Conservation (phyloP, 2,797 vertebrate species). For the Ctenopoma kingsleyae region DNA sequence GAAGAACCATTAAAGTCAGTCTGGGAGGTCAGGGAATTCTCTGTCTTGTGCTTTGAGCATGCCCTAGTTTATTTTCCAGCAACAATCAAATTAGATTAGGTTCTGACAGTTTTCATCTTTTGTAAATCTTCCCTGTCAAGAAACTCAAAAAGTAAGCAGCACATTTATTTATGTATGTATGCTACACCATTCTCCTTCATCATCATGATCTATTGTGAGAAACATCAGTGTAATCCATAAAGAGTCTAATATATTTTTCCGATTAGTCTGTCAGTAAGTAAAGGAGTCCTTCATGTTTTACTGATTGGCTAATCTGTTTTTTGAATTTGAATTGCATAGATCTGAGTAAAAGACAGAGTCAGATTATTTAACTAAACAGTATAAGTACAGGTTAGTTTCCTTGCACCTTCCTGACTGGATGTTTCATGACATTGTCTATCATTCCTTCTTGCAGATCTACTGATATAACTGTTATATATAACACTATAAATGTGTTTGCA, state of each 20-base stretch:
- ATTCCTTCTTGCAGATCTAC: conserved; percentile 2
- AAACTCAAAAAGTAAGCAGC: conserved; percentile 10
- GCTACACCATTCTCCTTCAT: neutral
- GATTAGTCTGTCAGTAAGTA: neutral
- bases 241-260: neutral
- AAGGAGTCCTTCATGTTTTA: neutral
- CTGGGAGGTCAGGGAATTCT: conserved; percentile 51
- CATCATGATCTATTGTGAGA: neutral
- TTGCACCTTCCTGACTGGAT: conserved; percentile 5
- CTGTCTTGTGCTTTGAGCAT: conserved; percentile 48
- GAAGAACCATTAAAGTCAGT: conserved; percentile 55
- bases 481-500: too few species aligned
- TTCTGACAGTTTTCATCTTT: conserved; percentile 37
- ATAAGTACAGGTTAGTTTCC: conserved; percentile 9
- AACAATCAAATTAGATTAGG: conserved; percentile 54
- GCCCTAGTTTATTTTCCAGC: conserved; percentile 58
- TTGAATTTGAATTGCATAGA: conserved; percentile 18
- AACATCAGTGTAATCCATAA: neutral
- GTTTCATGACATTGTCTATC: conserved; percentile 3
- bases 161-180: conserved; percentile 19
- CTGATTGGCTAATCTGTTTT: neutral
- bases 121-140: conserved; percentile 20
- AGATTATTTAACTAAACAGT: conserved; percentile 6
- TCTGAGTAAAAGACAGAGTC: conserved; percentile 39
- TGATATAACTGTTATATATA: conserved; percentile 5